Evolutionary conservation across 2,113 vertebrate genomes (phyloP), one percentile per base, ranked within the genome.

Genomic region (Gambusia affinis): DNA sequence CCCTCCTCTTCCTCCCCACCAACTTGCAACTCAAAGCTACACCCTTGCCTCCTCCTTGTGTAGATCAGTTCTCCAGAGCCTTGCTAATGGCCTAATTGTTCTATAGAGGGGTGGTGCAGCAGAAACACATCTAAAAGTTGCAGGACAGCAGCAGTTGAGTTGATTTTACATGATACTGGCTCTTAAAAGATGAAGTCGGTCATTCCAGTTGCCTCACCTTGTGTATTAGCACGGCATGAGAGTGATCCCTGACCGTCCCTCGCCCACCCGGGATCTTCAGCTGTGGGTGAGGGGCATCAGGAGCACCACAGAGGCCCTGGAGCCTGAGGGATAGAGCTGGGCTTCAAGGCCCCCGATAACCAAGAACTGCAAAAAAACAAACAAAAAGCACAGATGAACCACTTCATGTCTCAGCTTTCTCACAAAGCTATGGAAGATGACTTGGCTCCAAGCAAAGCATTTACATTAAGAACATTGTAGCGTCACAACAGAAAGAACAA

Each of bases 201-300:
- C 35, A 37, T 37, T 35, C 8, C 2, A n/a, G 6, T 30, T 28
- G 39, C 10, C 85, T 95, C 92, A 98, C 97, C 96, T 98, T 96
- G 88, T 98, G 96, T 85, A 98, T 95, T 85, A 97, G 94, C 94
- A 96, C 95, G 82, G 95, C 94, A 90, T 96, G 95, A 96, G 96
- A 96, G 96, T 96, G 98, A 99, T 99, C 98, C 98, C 98, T 98
- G 95, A 96, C 86, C 87, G 94, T 95, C 96, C 98, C 98, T 97
- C 97, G 96, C 98, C 98, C 97, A 98, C 97, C 94, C 96, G 97
- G 98, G 98, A 99, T 98, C 98, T 99, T 99, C 89, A 94, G 95
- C 93, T 97, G 97, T 99, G 98, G 98, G 98, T 97, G 97, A 98
- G 98, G 98, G 97, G 95, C 98, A 99, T 99, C 98, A 99, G 98